These are phyloP conservation scores for Odontamblyopus lacepedii DNA, from an alignment of 2,797 vertebrate genomes.

Conservation along the genomic window DNA sequence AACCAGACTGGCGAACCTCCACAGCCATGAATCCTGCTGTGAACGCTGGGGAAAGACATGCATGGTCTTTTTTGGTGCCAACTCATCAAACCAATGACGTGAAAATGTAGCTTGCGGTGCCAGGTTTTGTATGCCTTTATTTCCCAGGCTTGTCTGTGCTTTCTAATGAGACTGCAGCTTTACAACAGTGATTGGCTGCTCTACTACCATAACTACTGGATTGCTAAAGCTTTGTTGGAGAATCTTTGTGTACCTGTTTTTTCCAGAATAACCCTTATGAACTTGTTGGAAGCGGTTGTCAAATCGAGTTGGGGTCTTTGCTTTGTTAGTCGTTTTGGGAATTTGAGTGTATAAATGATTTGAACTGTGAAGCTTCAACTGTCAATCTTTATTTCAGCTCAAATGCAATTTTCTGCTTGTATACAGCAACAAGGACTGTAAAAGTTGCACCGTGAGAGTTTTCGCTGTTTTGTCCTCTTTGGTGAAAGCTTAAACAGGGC, in stretches of 20 bases:
- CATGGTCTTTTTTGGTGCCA: background rate
- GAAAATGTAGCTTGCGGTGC: slow-evolving; percentile 4
- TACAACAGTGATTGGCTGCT: background rate
- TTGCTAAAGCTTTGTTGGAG: slow-evolving; percentile 14
- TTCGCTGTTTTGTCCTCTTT: slow-evolving; percentile 2
- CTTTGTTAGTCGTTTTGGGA: slow-evolving; percentile 6
- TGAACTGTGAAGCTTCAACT: slow-evolving; percentile 25
- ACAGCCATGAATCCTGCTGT: slow-evolving; percentile 14
- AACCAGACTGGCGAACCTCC: slow-evolving; percentile 3
- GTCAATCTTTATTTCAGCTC: slow-evolving; percentile 27
- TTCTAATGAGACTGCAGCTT: slow-evolving; percentile 1
- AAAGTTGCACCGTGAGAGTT: background rate
- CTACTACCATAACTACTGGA: background rate
- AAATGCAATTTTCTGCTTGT: slow-evolving; percentile 34
- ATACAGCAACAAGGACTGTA: slow-evolving; percentile 46
- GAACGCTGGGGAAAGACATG: background rate
- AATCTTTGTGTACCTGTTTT: slow-evolving; percentile 15
- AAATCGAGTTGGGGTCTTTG: slow-evolving; percentile 20
- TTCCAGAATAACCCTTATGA: slow-evolving; percentile 12
- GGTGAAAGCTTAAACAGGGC: background rate
- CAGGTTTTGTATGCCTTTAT: slow-evolving; percentile 5
- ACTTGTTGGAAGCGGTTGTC: slow-evolving; percentile 31
- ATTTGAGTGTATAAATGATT: slow-evolving; percentile 28
- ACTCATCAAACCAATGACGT: slow-evolving; percentile 10
- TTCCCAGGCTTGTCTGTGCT: slow-evolving; percentile 1